These are phyloP conservation scores for Cyanistes caeruleus DNA, from an alignment of 2,113 vertebrate species.

Conservation along the genomic window DNA sequence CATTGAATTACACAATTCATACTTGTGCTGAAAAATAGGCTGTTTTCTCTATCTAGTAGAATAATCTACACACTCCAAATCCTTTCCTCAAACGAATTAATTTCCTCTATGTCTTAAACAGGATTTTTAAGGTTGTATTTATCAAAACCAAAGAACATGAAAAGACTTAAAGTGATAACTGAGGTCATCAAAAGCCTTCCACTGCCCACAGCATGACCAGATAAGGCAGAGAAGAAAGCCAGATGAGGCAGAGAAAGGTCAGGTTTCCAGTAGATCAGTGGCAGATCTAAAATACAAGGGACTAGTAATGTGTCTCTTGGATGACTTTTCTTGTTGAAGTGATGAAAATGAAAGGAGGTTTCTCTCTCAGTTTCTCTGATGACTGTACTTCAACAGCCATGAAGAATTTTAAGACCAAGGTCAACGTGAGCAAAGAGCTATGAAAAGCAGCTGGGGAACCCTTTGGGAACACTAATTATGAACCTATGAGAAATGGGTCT, in stretches of 20 bases:
- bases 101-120: background rate
- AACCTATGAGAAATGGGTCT: background rate
- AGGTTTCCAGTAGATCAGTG: background rate
- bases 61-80: background rate
- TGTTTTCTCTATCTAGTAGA: background rate
- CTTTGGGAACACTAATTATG: conserved; percentile 35
- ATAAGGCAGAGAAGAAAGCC: background rate
- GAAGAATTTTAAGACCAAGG: background rate
- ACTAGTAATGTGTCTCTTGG: background rate
- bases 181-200: background rate
- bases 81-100: background rate
- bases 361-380: background rate
- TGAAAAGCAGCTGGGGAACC: conserved; percentile 31
- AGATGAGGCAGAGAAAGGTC: background rate
- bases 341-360: background rate
- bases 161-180: background rate
- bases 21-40: background rate
- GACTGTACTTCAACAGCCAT: background rate
- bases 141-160: background rate
- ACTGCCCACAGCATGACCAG: background rate
- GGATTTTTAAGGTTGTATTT: background rate
- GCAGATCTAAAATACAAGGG: background rate
- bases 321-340: background rate
- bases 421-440: background rate
- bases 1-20: background rate